Evolutionary conservation across 2,113 vertebrate species (phyloP).

Genomic region (human): GRCh38 chr16:75993001-75993500

Average conservation of each 20-base stretch:
- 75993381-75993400: neutral
- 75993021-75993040: neutral
- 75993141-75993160: neutral
- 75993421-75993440: neutral
- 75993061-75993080: neutral
- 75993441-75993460: neutral
- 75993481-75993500: conserved; percentile 18
- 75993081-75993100: neutral
- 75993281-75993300: neutral
- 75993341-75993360: neutral
- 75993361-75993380: neutral
- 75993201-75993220: neutral
- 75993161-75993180: neutral
- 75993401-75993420: neutral
- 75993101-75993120: neutral
- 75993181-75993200: neutral
- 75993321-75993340: neutral
- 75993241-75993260: neutral
- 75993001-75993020: neutral
- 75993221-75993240: neutral
- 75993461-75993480: conserved; percentile 41
- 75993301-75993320: neutral
- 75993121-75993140: neutral
- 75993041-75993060: neutral
- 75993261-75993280: neutral